A percentile compares a stretch with the other conserved stretches of the same genome.
These are phyloP conservation scores for Hermodice carunculata DNA, from an alignment of 2,888 invertebrate species.

Conservation along the genomic window DNA sequence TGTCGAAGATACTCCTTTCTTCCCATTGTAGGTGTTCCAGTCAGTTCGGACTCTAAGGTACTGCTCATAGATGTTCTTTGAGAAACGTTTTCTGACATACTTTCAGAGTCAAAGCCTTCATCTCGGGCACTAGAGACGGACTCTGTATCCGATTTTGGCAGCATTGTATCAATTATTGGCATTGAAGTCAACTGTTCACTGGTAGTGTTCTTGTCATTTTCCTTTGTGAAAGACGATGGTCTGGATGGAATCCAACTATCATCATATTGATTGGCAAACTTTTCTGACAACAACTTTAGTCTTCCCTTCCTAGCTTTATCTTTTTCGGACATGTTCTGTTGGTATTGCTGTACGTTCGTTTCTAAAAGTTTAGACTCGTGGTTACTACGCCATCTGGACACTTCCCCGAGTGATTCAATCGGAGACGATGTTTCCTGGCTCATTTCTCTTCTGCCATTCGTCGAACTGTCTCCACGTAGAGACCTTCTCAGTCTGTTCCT, in stretches of 20 bases:
- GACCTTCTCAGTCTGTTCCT: conserved; percentile 8
- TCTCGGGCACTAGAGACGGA: conserved; percentile 43
- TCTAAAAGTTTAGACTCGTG: conserved; percentile 17
- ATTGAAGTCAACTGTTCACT: no score
- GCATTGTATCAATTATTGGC: conserved; percentile 5
- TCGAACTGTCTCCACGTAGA: no score
- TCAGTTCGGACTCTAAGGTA: conserved; percentile 60
- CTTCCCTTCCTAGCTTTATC: conserved; percentile 6
- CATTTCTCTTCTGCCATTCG: no score
- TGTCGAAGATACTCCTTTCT: conserved; percentile 11
- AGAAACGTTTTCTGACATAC: conserved; percentile 55
- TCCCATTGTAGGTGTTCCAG: conserved; percentile 22
- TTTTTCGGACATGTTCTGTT: not conserved
- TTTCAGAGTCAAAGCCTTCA: conserved; percentile 67
- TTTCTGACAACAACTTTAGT: conserved; percentile 15
- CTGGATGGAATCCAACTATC: not conserved
- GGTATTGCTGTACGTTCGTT: conserved; percentile 26
- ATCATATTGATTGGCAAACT: conserved; percentile 4
- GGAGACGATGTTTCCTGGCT: no score
- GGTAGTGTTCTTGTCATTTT: not conserved
- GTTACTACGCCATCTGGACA: conserved; percentile 5
- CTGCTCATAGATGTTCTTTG: conserved; percentile 67
- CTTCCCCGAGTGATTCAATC: no score
- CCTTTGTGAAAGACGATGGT: not conserved
- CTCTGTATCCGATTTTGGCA: conserved; percentile 21